Evolutionary conservation across 2,797 vertebrate species (phyloP).

Genomic region (Betta splendens): DNA sequence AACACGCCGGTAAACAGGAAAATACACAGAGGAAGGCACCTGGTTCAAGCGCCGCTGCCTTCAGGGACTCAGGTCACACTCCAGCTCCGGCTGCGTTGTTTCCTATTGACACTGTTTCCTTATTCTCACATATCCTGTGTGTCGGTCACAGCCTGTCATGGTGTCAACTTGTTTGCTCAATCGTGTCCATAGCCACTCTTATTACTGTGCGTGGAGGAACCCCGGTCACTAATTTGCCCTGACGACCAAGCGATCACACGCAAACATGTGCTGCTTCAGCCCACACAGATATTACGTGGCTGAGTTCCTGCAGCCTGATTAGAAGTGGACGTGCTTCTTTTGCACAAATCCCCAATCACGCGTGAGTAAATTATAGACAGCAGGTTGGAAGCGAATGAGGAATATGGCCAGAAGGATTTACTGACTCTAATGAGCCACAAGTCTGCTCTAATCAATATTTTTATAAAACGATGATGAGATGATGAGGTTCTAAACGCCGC

Average conservation of each 20-base stretch:
- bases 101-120: constrained; percentile 79
- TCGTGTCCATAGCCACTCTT: constrained; percentile 64
- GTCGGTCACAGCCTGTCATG: constrained; percentile 56
- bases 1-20: constrained; percentile 84
- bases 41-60: constrained; percentile 68
- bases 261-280: constrained; percentile 38
- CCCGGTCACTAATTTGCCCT: constrained; percentile 51
- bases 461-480: constrained; percentile 30
- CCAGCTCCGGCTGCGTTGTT: constrained; percentile 67
- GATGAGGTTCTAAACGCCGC: neutral
- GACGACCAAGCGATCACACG: constrained; percentile 46
- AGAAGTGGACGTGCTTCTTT: constrained; percentile 58
- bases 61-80: constrained; percentile 75
- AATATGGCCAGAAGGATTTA: constrained; percentile 44
- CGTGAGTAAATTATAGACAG: constrained; percentile 56
- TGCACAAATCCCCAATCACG: constrained; percentile 65
- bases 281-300: constrained; percentile 41
- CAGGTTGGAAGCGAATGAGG: constrained; percentile 51
- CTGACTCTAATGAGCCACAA: constrained; percentile 40
- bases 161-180: constrained; percentile 71
- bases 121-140: constrained; percentile 74
- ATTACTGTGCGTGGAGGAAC: constrained; percentile 69
- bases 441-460: constrained; percentile 41
- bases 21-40: constrained; percentile 79
- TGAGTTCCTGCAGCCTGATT: constrained; percentile 64